Percentiles rank a stretch among this genome's conserved stretches.
Conservation (phyloP, 2,888 invertebrate species). For the Galeopsomyia nigrocyanea region DNA sequence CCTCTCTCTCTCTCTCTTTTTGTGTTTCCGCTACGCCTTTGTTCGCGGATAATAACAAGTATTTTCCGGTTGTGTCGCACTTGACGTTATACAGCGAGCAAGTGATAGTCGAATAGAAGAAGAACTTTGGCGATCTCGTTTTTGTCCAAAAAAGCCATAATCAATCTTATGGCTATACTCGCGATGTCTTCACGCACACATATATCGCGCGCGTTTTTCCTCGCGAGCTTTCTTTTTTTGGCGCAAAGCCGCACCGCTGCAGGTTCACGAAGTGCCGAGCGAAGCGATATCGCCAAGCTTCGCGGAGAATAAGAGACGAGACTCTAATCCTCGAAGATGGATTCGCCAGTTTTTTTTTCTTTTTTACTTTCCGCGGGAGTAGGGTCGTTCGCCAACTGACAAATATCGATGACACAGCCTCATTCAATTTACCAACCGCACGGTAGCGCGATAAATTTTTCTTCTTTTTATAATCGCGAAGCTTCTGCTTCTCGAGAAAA, state of each 20-base stretch:
- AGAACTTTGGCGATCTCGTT: too few species aligned
- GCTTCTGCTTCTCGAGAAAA: background rate
- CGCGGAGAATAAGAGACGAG: slow-evolving; percentile 21
- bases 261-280: slow-evolving; percentile 13
- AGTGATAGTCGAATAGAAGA: too few species aligned
- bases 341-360: slow-evolving; percentile 24
- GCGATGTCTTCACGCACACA: too few species aligned
- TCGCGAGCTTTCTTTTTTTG: background rate
- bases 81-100: too few species aligned
- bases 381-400: background rate
- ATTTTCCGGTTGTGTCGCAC: background rate
- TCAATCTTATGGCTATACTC: too few species aligned
- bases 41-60: background rate
- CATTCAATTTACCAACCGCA: slow-evolving; percentile 25
- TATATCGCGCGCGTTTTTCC: background rate
- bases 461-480: background rate
- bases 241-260: background rate
- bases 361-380: background rate
- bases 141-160: too few species aligned
- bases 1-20: too few species aligned
- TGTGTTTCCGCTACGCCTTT: too few species aligned
- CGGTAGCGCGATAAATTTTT: background rate
- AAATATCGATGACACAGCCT: slow-evolving; percentile 30
- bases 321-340: slow-evolving; percentile 35
- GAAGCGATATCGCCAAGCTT: slow-evolving; percentile 13